phyloP scores from a whole-genome alignment of 2,888 invertebrate species.

The Oxycera nigricornis region DNA sequence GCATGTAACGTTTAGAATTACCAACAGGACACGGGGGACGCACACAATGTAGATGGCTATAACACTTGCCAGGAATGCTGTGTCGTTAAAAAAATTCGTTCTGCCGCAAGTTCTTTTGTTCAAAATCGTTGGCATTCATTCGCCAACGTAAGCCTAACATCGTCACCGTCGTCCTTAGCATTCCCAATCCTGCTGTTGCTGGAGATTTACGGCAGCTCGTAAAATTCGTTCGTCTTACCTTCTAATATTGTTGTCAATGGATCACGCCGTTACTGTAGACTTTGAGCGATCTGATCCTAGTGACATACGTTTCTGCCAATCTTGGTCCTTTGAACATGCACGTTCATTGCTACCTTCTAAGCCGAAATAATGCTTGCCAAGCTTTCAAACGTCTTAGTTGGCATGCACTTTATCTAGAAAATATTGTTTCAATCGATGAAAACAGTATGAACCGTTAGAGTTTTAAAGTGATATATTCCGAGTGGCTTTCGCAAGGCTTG shows the following conservation, averaged over 20 bases:
- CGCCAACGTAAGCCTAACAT: slow-evolving; percentile 39
- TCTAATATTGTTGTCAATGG: slow-evolving; percentile 25
- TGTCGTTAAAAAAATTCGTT: slow-evolving; percentile 36
- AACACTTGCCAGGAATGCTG: slow-evolving; percentile 37
- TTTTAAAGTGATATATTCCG: no score
- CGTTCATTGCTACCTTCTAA: neutral
- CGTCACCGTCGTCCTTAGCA: slow-evolving; percentile 15
- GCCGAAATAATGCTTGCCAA: neutral
- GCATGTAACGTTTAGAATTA: slow-evolving; percentile 14
- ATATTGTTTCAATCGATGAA: neutral
- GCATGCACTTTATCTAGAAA: neutral
- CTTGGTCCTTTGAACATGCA: slow-evolving; percentile 2
- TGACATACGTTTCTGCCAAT: slow-evolving; percentile 24
- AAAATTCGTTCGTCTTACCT: slow-evolving; percentile 29
- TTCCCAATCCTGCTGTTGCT: slow-evolving; percentile 27
- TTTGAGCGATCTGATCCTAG: neutral
- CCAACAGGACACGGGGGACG: slow-evolving; percentile 2
- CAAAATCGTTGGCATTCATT: slow-evolving; percentile 27
- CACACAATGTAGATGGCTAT: slow-evolving; percentile 33
- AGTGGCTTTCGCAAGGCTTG: no score
- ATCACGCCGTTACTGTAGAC: neutral
- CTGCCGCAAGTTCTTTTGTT: slow-evolving; percentile 29
- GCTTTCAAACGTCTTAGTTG: neutral
- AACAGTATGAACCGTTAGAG: no score
- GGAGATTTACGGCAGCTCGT: slow-evolving; percentile 36